Percentiles rank a stretch among this genome's conserved stretches.
phyloP scores from a whole-genome alignment of 2,797 vertebrate species.

The Lepilemur ruficaudatus region DNA sequence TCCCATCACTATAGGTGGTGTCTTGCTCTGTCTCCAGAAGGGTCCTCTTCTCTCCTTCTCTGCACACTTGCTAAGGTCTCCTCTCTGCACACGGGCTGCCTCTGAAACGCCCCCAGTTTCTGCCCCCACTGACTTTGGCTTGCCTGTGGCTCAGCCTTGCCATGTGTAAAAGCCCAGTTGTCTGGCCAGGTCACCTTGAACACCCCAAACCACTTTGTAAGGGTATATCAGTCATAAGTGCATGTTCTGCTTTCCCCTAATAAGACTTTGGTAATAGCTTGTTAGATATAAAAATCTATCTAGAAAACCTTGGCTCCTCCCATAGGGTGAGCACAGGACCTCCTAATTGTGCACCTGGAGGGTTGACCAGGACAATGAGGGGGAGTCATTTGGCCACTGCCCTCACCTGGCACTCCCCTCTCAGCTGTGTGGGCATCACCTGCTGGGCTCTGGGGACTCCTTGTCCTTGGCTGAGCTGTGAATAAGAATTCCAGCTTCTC shows the following conservation, averaged over 20 bases:
- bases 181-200: background rate
- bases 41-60: background rate
- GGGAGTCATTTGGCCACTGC: background rate
- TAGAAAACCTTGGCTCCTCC: background rate
- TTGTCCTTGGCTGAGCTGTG: background rate
- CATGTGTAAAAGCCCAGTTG: background rate
- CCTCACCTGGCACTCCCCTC: background rate
- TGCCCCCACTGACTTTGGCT: background rate
- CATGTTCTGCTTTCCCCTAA: background rate
- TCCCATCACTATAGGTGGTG: no score
- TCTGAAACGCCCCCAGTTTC: background rate
- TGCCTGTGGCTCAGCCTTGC: background rate
- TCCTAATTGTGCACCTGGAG: background rate
- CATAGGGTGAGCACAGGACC: background rate
- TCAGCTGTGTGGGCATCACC: no score
- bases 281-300: background rate
- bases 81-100: background rate
- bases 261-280: background rate
- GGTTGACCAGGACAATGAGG: background rate
- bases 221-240: background rate
- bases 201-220: background rate
- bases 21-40: background rate
- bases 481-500: background rate
- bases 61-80: background rate
- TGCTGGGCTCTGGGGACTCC: background rate